Base-by-base conservation (phyloP, 1,140 invertebrate species). In the Aethina tumida region DNA sequence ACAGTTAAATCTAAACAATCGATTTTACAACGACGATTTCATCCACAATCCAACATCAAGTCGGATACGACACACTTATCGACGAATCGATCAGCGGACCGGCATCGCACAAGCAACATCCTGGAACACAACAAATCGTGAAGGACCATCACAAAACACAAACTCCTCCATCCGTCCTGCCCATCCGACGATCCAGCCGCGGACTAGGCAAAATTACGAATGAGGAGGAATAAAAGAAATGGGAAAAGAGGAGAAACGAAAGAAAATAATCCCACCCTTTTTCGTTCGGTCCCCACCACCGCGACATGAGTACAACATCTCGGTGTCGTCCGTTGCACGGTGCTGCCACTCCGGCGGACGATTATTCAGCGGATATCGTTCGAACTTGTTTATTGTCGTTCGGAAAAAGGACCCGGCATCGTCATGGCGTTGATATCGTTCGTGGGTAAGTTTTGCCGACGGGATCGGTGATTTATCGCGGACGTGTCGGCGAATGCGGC, bases 331-430 rank as follows among this genome's bases (percentile, higher is more conserved):
- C 26, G 26, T 14, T 27, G 47, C 29, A 31, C 29, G 32, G 47
- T 49, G 47, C 47, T 49, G 47, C 47, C 39, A 43, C 35, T 37
- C n/a, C n/a, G 14, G 43, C n/a, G 30, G 29, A 34, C 39, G 36
- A 44, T 45, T 42, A 35, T n/a, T n/a, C 29, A 17, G 32, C 43
- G 47, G 43, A 41, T 27, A 42, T 35, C 32, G 30, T 16, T 12
- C 13, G 29, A 49, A 45, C 43, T 39, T 44, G 41, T 47, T 47
- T 47, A 47, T 43, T 43, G 33, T 19, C 20, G 19, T 37, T 39
- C 21, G 20, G 29, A 28, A 41, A 35, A 42, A 36, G 34, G 22
- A n/a, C n/a, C n/a, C 12, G 30, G 2, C 30, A 10, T 3, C 14
- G 30, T 7, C 30, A 10, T 19, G 22, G 7, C 30, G 30, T 5